Evolutionary conservation across 2,113 vertebrate species (phyloP), one percentile per base, ranked within the genome.

Genomic region (Prinia subflava): DNA sequence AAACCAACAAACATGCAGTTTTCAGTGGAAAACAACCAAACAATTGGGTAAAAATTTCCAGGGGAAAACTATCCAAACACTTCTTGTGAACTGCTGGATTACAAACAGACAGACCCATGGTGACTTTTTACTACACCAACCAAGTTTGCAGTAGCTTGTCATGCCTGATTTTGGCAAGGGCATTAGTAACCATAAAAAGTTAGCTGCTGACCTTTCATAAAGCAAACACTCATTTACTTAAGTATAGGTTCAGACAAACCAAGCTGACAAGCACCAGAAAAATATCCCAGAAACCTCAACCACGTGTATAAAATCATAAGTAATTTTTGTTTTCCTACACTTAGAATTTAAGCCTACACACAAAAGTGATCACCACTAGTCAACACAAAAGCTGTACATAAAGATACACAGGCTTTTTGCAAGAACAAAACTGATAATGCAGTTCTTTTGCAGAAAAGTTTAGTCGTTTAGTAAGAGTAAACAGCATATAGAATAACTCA

Each of bases 131-230:
- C 25, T 25, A 30, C 18, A 27, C 5, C 33, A 68, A 64, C 15
- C 20, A 56, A 62, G 41, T 41, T 6, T 52, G 55, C 42, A 83
- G 37, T 5, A 69, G 44, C 1, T 0, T 23, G 33, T 64, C 59
- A 49, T 10, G 17, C 20, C 37, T 57, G 7, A 55, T 53, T 80
- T 67, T 53, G 33, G 27, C 4, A 10, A 90, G 28, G 47, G 30
- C 15, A 19, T 90, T 31, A 59, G 25, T 49, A 73, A 82, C 50
- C 23, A 74, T n/a, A 28, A 49, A 49, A 68, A 46, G 79, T 31
- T 31, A 50, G 27, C 16, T 53, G n/a, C 47, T 95, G 78, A 83
- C 39, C 87, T 90, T 92, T 76, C 23, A 73, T 28, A 85, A 76
- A 77, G 71, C 39, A 92, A 82, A 91, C 37, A 55, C 23, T 39